Base-by-base conservation (phyloP, 2,797 vertebrate species). In the Mionectes olivaceus region DNA sequence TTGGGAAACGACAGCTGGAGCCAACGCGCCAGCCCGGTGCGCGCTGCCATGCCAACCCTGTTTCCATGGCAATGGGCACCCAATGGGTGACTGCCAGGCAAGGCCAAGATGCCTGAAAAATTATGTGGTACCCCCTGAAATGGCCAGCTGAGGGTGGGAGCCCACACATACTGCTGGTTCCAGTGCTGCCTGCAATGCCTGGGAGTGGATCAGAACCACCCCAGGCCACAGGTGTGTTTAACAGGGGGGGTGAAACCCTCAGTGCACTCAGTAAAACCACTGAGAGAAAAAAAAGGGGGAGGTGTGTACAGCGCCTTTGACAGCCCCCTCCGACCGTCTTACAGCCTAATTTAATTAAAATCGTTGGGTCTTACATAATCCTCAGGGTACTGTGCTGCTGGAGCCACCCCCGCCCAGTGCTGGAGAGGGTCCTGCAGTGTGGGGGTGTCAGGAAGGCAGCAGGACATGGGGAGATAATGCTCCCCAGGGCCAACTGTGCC, bases 31-130 rank as follows among this genome's bases (percentile, higher is more conserved):
- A 88, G 91, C 60, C 95, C 15, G 8, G 78, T 56, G 90, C 53
- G 46, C 5, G 96, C 96, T 97, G 85, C 93, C 93, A 97, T 97
- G 96, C 96, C 97, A 97, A 97, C 97, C 89, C 86, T 33, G 93
- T 97, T 94, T 63, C 97, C 95, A 96, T 97, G 96, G 96, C 87
- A 32, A 96, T 95, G 79, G 91, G 92, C 75, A 86, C 94, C 95
- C 96, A 97, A 91, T 95, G 92, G 91, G 95, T 19, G n/a, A 88
- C 94, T 23, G 80, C 92, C 83, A 71, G 84, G 83, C 82, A 33
- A 93, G 96, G 90, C 94, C 89, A 44, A 67, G 70, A 90, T 91
- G 89, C 82, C 82, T 8, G 3, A 37, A 52, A 46, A 74, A 61
- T 52, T 50, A 37, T 68, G 87, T 1, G 3, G 13, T 68, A 43